phyloP scores from a whole-genome alignment of 2,797 vertebrate species.

The Pseudochaenichthys georgianus region DNA sequence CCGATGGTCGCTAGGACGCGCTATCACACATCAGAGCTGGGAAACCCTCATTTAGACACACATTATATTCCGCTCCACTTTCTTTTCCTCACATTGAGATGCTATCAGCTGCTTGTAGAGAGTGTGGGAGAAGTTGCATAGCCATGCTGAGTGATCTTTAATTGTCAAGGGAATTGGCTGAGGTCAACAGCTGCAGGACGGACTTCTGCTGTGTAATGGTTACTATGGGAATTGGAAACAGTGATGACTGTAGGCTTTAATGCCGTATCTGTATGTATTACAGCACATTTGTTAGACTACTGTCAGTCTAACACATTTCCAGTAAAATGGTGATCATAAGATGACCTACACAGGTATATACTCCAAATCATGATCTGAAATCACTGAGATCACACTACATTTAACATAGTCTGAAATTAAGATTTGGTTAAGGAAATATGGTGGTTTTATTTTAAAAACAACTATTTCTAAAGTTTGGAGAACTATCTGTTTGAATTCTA shows the following conservation, averaged over 20 bases:
- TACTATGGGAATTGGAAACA: constrained; percentile 55
- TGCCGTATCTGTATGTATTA: neutral
- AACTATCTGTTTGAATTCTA: neutral
- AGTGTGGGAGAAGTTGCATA: constrained; percentile 75
- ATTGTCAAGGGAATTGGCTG: constrained; percentile 71
- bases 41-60: constrained; percentile 66
- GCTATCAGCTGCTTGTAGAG: constrained; percentile 75
- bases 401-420: neutral
- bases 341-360: neutral
- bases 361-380: constrained; percentile 8
- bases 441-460: constrained; percentile 20
- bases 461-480: neutral
- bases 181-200: constrained; percentile 74
- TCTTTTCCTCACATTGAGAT: constrained; percentile 70
- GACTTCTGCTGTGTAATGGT: constrained; percentile 64
- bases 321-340: constrained; percentile 13
- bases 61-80: constrained; percentile 60
- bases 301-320: neutral
- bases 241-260: constrained; percentile 25
- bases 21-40: constrained; percentile 57
- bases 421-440: constrained; percentile 1
- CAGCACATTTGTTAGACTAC: neutral
- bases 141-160: constrained; percentile 77
- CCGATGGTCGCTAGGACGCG: constrained; percentile 59
- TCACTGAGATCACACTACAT: neutral